Evolutionary conservation across 2,113 vertebrate species (phyloP).

Genomic region (Ochotona curzoniae): DNA sequence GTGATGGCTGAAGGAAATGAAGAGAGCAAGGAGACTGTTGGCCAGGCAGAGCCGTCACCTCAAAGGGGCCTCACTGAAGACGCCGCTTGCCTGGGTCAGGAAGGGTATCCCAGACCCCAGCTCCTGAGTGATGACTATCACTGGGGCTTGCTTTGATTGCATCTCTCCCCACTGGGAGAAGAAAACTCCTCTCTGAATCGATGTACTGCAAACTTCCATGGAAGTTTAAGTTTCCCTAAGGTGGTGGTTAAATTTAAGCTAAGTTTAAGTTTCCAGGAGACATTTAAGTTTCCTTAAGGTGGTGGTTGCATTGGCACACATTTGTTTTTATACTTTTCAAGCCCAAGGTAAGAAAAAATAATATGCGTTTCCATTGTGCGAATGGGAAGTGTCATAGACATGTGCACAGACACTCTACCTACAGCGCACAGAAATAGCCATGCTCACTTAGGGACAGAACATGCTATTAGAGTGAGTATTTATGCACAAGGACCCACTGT

Average conservation of each 20-base stretch:
- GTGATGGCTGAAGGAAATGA: background rate
- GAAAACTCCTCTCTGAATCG: background rate
- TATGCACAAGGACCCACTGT: too few species aligned
- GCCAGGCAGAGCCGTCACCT: background rate
- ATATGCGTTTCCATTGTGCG: background rate
- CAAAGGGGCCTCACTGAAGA: background rate
- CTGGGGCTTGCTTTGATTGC: background rate
- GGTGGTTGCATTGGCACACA: background rate
- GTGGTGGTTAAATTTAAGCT: too few species aligned
- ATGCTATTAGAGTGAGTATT: too few species aligned
- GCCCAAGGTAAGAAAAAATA: background rate
- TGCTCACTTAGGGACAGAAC: too few species aligned
- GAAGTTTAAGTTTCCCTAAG: background rate
- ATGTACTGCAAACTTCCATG: background rate
- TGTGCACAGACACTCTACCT: too few species aligned
- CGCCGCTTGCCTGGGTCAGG: background rate
- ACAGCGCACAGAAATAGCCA: too few species aligned
- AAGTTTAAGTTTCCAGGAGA: too few species aligned
- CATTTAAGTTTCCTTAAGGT: too few species aligned
- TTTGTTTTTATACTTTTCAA: background rate
- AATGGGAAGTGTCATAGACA: background rate
- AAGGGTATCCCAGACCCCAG: background rate
- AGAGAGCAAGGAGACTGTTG: background rate
- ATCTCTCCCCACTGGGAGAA: background rate
- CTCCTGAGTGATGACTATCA: fast-evolving